These are phyloP conservation scores for Gobionotothen gibberifrons DNA, from an alignment of 2,797 vertebrate species.

Conservation along the genomic window DNA sequence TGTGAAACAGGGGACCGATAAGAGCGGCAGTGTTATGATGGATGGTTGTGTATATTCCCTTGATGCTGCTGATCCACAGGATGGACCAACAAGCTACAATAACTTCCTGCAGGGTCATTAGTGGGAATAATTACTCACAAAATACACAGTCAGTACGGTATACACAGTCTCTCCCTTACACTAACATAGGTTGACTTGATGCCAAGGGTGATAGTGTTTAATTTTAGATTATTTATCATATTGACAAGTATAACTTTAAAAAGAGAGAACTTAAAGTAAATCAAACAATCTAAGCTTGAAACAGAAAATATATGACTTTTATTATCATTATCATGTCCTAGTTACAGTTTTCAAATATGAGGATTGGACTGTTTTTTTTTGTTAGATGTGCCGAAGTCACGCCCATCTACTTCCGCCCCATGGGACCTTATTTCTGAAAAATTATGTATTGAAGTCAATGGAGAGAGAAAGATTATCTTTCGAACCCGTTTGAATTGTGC, in stretches of 20 bases:
- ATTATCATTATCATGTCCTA: too few species aligned
- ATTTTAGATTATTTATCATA: constrained; percentile 2
- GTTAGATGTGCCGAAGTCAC: too few species aligned
- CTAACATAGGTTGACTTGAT: neutral
- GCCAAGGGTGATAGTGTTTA: neutral
- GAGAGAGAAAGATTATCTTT: too few species aligned
- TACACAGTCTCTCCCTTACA: neutral
- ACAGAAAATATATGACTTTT: neutral
- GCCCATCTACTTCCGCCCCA: too few species aligned
- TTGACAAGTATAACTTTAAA: neutral
- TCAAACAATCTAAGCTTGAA: neutral
- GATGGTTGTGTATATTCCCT: constrained; percentile 61
- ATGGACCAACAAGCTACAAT: constrained; percentile 52
- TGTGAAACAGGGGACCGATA: constrained; percentile 53
- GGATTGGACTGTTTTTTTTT: neutral
- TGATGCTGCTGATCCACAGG: constrained; percentile 58
- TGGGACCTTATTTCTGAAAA: too few species aligned
- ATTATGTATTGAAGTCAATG: too few species aligned
- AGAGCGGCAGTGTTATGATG: constrained; percentile 39
- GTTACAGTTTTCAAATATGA: neutral
- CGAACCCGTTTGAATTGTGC: too few species aligned
- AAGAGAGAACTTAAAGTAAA: neutral
- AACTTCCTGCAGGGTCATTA: constrained; percentile 70
- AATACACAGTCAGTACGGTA: neutral
- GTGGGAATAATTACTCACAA: constrained; percentile 25